Evolutionary conservation across 2,113 vertebrate genomes (phyloP).

Genomic region (Pholis gunnellus): DNA sequence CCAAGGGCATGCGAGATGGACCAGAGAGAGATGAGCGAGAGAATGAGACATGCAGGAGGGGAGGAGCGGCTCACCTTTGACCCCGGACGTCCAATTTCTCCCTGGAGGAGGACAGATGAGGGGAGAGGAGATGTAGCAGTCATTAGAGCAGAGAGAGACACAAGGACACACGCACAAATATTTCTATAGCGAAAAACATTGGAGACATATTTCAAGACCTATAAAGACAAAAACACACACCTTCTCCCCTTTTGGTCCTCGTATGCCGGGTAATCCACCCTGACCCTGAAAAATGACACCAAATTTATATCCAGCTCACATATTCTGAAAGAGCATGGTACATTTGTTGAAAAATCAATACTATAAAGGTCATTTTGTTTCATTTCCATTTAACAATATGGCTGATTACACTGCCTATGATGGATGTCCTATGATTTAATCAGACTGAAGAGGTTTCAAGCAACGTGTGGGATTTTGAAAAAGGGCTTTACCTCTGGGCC

Average conservation of each 20-base stretch:
- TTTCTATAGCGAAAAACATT: slow-evolving; percentile 38
- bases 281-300: slow-evolving; percentile 83
- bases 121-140: slow-evolving; percentile 32
- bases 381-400: slow-evolving; percentile 21
- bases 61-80: slow-evolving; percentile 87
- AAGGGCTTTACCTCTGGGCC: slow-evolving; percentile 87
- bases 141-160: slow-evolving; percentile 43
- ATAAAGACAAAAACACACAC: slow-evolving; percentile 70
- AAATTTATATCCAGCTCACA: slow-evolving; percentile 39
- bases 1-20: slow-evolving; percentile 58
- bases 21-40: slow-evolving; percentile 7
- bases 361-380: slow-evolving; percentile 21
- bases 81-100: slow-evolving; percentile 94
- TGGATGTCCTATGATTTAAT: slow-evolving; percentile 26
- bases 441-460: neutral
- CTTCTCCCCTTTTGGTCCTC: slow-evolving; percentile 93
- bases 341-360: slow-evolving; percentile 47
- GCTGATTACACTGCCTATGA: neutral
- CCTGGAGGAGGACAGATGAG: slow-evolving; percentile 82
- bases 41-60: slow-evolving; percentile 4
- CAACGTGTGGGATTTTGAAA: neutral
- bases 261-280: slow-evolving; percentile 88
- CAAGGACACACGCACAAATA: slow-evolving; percentile 52
- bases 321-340: neutral
- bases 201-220: slow-evolving; percentile 35